phyloP scores from a whole-genome alignment of 92 coral and sea anemone genomes.

The Bergia sp. region DNA sequence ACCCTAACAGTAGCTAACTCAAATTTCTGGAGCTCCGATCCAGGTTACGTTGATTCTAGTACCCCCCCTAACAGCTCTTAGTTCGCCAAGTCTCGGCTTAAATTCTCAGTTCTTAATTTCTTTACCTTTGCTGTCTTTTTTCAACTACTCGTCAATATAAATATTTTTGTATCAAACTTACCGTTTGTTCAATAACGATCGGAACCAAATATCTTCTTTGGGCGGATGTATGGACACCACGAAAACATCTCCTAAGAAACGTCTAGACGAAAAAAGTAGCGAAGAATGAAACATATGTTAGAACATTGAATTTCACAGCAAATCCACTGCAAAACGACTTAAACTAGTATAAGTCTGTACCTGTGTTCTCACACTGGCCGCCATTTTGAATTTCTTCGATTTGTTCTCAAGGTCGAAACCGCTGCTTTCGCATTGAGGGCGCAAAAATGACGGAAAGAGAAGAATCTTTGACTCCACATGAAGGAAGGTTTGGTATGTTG shows the following conservation, averaged over 20 bases:
- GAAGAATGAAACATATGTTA: background rate
- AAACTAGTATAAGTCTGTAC: background rate
- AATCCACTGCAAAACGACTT: background rate
- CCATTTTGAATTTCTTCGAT: conserved; percentile 1
- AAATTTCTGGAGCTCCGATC: too few species aligned
- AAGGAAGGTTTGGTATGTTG: too few species aligned
- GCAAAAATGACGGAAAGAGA: background rate
- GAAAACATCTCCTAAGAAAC: conserved; percentile 25
- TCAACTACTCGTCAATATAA: too few species aligned
- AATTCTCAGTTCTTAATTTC: too few species aligned
- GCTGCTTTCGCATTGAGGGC: conserved; percentile 9
- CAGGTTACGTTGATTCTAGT: too few species aligned
- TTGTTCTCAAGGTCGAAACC: background rate
- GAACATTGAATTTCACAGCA: background rate
- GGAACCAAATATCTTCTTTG: conserved; percentile 42
- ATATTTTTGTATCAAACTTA: background rate
- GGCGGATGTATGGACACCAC: conserved; percentile 34
- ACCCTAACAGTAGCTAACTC: too few species aligned
- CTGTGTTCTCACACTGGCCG: conserved; percentile 12
- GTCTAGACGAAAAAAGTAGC: background rate
- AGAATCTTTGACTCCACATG: too few species aligned
- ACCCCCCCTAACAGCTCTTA: too few species aligned
- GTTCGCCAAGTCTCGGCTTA: too few species aligned
- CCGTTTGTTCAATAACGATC: conserved; percentile 41
- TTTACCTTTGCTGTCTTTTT: too few species aligned